Conservation (phyloP, 2,888 invertebrate genomes). For the Idaea straminata region DNA sequence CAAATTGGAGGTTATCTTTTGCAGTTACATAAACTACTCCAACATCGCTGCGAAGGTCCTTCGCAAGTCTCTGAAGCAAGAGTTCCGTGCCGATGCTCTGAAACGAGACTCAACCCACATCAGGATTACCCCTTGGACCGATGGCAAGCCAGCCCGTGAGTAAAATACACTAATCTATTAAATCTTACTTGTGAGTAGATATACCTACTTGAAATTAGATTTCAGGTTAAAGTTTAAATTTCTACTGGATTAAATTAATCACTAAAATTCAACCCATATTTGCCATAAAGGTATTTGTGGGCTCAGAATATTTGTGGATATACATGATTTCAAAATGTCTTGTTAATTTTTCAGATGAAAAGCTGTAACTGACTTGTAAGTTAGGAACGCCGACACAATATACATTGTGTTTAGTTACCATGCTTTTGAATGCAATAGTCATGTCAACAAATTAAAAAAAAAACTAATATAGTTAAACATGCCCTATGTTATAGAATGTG, state of each 20-base stretch:
- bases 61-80: slow-evolving; percentile 89
- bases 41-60: slow-evolving; percentile 93
- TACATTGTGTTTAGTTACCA: not conserved
- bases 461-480: slow-evolving; percentile 5
- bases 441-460: not conserved
- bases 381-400: slow-evolving; percentile 35
- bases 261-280: not conserved
- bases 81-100: slow-evolving; percentile 85
- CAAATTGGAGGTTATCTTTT: slow-evolving; percentile 39
- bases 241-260: not conserved
- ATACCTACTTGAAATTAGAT: not conserved
- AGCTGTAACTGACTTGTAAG: slow-evolving; percentile 59
- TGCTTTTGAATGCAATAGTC: not conserved
- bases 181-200: not conserved
- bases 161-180: slow-evolving; percentile 21
- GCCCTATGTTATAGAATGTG: not conserved
- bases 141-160: slow-evolving; percentile 93
- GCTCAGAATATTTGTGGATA: not conserved
- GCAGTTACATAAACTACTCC: slow-evolving; percentile 97
- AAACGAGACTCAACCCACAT: slow-evolving; percentile 88
- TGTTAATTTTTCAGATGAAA: slow-evolving; percentile 66
- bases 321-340: slow-evolving; percentile 8
- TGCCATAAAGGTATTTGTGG: not conserved
- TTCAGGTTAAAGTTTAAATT: not conserved
- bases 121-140: slow-evolving; percentile 92